A percentile compares a stretch with the other conserved stretches of the same genome.
Conservation (phyloP, 2,888 invertebrate genomes). For the Biston stratarius region DNA sequence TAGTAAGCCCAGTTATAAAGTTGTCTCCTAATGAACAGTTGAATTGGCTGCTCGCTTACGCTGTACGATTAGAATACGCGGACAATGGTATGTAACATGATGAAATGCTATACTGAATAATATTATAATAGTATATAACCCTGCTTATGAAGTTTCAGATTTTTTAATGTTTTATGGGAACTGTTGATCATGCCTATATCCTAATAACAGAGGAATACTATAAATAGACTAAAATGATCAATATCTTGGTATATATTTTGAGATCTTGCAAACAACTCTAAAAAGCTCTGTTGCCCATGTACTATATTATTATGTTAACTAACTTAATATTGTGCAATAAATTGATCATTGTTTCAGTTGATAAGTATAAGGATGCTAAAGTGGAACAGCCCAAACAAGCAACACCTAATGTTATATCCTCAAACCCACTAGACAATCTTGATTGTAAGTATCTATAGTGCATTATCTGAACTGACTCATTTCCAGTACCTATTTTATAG, state of each 20-base stretch:
- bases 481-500: no score
- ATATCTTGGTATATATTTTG: no score
- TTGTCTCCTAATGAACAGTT: constrained; percentile 89
- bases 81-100: constrained; percentile 88
- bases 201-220: no score
- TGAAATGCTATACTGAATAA: not conserved
- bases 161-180: no score
- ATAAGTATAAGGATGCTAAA: constrained; percentile 89
- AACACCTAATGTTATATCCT: constrained; percentile 91
- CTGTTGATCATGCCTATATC: no score
- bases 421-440: constrained; percentile 94
- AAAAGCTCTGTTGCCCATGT: not conserved
- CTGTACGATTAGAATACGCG: constrained; percentile 93
- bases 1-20: constrained; percentile 90
- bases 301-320: not conserved
- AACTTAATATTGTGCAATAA: constrained; percentile 12
- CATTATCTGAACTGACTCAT: constrained; percentile 3
- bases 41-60: constrained; percentile 95
- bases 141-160: no score
- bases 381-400: constrained; percentile 87
- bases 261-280: no score
- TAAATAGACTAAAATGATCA: no score
- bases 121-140: no score
- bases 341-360: constrained; percentile 81
- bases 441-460: constrained; percentile 90